Evolutionary conservation across 2,888 invertebrate genomes (phyloP).

Genomic region (Heliconius charithonia): DNA sequence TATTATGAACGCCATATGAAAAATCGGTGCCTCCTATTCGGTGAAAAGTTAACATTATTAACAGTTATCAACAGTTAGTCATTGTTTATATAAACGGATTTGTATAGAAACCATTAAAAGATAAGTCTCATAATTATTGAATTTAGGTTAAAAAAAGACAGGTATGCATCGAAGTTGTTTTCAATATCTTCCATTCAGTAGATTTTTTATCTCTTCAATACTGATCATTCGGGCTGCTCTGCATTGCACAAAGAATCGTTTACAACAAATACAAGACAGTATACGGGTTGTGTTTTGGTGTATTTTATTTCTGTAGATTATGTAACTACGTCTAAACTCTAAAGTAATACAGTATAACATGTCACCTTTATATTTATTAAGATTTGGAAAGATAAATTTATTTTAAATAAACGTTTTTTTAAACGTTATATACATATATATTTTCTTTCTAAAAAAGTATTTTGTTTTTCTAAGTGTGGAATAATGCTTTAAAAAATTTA

Average conservation of each 20-base stretch:
- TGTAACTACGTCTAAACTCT: neutral
- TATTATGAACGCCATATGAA: slow-evolving; percentile 58
- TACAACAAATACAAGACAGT: slow-evolving; percentile 5
- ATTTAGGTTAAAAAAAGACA: neutral
- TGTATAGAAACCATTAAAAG: neutral
- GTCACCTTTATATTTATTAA: too few relatives aligned
- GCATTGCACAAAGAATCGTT: slow-evolving; percentile 20
- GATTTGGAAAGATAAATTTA: too few relatives aligned
- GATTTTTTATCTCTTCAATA: slow-evolving; percentile 17
- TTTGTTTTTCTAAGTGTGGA: too few relatives aligned
- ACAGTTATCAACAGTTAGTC: too few relatives aligned
- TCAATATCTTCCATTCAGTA: slow-evolving; percentile 6
- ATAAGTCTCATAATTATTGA: neutral
- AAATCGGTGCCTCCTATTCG: slow-evolving; percentile 56
- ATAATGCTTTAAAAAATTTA: too few relatives aligned
- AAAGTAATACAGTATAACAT: neutral
- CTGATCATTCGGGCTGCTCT: slow-evolving; percentile 12
- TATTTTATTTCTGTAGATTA: neutral
- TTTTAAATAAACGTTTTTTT: too few relatives aligned
- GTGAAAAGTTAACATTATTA: slow-evolving; percentile 57
- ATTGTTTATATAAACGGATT: neutral
- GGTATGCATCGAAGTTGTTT: slow-evolving; percentile 7
- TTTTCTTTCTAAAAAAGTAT: too few relatives aligned
- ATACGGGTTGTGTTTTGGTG: slow-evolving; percentile 24
- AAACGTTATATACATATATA: too few relatives aligned